Conservation (phyloP, 1,140 invertebrate genomes). For the Gonatopus flavifemur region DNA sequence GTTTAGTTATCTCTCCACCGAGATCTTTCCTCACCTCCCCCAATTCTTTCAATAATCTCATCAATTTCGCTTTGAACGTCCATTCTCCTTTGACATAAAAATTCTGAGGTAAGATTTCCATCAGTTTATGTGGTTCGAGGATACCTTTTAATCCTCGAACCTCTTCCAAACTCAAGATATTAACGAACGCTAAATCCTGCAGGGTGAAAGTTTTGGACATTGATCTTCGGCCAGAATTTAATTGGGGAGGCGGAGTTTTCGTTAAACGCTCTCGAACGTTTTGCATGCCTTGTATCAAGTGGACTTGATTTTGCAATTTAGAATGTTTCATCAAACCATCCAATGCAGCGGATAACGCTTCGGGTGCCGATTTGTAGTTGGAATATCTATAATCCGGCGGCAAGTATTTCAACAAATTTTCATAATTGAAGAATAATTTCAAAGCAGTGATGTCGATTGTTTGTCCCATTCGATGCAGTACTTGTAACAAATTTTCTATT, state of each 20-base stretch:
- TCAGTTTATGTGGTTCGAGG: neutral
- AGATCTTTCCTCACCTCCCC: neutral
- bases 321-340: conserved; percentile 4
- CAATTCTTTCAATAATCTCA: conserved; percentile 7
- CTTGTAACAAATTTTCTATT: neutral
- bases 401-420: conserved; percentile 17
- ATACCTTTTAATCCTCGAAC: too few species aligned
- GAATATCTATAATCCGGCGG: neutral
- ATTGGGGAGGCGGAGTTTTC: too few species aligned
- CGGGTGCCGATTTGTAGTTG: neutral
- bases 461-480: neutral
- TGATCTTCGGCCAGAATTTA: too few species aligned
- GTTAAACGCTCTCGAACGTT: conserved; percentile 4
- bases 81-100: conserved; percentile 1
- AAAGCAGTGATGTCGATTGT: conserved; percentile 5
- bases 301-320: too few species aligned
- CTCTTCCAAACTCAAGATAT: too few species aligned
- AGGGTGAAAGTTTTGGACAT: too few species aligned
- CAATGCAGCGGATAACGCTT: conserved; percentile 8
- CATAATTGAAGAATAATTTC: conserved; percentile 14
- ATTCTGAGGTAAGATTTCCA: neutral
- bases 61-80: conserved; percentile 13
- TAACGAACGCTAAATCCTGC: conserved; percentile 9
- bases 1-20: conserved; percentile 2
- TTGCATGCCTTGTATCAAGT: too few species aligned